phyloP scores from a whole-genome alignment of 2,888 invertebrate species.

The Cephus nigrinus region DNA sequence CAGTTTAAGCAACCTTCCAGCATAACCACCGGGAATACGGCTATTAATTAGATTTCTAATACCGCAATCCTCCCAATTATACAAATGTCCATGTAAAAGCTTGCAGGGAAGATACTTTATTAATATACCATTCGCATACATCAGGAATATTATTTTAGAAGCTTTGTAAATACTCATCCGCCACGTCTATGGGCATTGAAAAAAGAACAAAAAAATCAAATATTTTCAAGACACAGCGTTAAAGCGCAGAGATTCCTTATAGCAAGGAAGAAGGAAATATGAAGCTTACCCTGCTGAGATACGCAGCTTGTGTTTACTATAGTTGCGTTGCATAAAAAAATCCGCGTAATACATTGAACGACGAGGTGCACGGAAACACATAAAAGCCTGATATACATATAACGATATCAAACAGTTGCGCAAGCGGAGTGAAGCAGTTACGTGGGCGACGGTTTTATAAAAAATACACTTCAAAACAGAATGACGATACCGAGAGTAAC shows the following conservation, averaged over 20 bases:
- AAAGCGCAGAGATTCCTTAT: not conserved
- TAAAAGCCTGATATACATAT: not conserved
- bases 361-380: not conserved
- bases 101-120: not conserved
- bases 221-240: not conserved
- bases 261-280: not conserved
- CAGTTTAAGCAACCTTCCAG: conserved; percentile 14
- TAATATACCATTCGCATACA: not conserved
- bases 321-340: not conserved
- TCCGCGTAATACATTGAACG: not conserved
- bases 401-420: not conserved
- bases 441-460: not conserved
- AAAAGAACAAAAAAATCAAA: not conserved
- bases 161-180: not conserved
- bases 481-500: too few relatives aligned
- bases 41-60: conserved; percentile 22
- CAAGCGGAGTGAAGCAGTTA: not conserved
- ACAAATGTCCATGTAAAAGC: not conserved
- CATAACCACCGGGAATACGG: conserved; percentile 7
- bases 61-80: conserved; percentile 7
- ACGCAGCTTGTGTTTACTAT: not conserved
- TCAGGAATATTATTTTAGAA: not conserved
- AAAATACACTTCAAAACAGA: not conserved
- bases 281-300: not conserved
- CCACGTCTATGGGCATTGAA: too few relatives aligned